Conservation (phyloP, 2,113 vertebrate genomes). For the Ptychochromis oligacanthus region DNA sequence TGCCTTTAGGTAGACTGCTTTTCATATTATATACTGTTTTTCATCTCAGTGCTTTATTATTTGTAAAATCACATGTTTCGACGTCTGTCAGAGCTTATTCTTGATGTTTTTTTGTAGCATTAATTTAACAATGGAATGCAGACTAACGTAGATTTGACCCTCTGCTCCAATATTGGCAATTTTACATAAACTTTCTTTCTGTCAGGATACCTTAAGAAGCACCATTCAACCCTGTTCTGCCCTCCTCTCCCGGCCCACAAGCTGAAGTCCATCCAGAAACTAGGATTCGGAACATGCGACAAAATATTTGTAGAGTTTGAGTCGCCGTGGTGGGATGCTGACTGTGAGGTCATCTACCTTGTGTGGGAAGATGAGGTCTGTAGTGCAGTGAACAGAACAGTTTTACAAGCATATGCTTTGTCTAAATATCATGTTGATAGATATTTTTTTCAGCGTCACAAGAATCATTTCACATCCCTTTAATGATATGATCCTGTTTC, state of each 20-base stretch:
- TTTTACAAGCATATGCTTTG: neutral
- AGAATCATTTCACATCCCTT: neutral
- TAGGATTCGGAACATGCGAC: constrained; percentile 93
- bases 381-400: neutral
- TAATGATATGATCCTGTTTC: neutral
- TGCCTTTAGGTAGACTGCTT: constrained; percentile 83
- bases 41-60: neutral
- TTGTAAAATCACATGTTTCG: neutral
- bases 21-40: neutral
- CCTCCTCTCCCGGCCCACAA: constrained; percentile 85
- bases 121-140: neutral
- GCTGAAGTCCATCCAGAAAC: constrained; percentile 78
- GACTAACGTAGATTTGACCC: neutral
- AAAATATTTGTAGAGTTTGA: constrained; percentile 94
- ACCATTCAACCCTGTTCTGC: constrained; percentile 79
- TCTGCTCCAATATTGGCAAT: neutral
- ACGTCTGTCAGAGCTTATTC: neutral
- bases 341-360: constrained; percentile 81
- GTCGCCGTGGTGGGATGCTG: constrained; percentile 88
- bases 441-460: neutral
- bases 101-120: neutral
- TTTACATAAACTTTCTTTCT: neutral
- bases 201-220: constrained; percentile 90
- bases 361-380: constrained; percentile 87
- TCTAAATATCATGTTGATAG: neutral